phyloP scores from a whole-genome alignment of 1,140 invertebrate genomes.

The Anthonomus grandis region DNA sequence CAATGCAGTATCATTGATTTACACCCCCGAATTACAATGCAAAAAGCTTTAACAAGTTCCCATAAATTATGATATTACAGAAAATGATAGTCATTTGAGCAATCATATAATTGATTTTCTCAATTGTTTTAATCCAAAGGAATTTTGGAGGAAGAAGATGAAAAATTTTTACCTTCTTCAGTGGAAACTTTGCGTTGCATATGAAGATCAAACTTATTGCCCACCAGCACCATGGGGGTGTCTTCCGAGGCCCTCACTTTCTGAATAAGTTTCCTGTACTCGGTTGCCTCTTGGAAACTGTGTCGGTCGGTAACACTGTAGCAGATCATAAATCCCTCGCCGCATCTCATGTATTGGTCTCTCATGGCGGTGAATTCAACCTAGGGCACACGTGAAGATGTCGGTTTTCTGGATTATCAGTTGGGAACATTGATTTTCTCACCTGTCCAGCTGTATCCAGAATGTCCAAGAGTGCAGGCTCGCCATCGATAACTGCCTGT shows the following conservation, averaged over 20 bases:
- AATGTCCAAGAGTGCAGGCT: slow-evolving; percentile 97
- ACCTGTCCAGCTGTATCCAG: slow-evolving; percentile 97
- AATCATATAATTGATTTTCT: no score
- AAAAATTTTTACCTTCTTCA: slow-evolving; percentile 71
- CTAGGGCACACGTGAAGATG: no score
- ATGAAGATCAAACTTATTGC: slow-evolving; percentile 97
- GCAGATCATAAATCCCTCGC: slow-evolving; percentile 93
- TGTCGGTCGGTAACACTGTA: slow-evolving; percentile 79
- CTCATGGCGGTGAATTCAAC: slow-evolving; percentile 92
- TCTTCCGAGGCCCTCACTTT: slow-evolving; percentile 96
- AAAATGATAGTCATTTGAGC: no score
- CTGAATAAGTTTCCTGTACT: slow-evolving; percentile 94
- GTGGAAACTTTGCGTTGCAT: slow-evolving; percentile 68
- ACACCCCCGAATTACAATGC: no score
- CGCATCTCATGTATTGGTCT: slow-evolving; percentile 97
- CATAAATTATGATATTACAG: no score
- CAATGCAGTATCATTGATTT: no score
- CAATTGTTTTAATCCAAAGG: no score
- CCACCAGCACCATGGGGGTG: slow-evolving; percentile 95
- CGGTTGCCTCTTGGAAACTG: slow-evolving; percentile 76
- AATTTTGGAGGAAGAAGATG: no score
- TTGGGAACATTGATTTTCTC: no score
- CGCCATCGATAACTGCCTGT: slow-evolving; percentile 98
- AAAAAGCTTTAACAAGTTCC: no score
- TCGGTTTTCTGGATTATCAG: no score